Base-by-base conservation (phyloP, 2,797 vertebrate genomes). In the Enteromius trimaculatus region DNA sequence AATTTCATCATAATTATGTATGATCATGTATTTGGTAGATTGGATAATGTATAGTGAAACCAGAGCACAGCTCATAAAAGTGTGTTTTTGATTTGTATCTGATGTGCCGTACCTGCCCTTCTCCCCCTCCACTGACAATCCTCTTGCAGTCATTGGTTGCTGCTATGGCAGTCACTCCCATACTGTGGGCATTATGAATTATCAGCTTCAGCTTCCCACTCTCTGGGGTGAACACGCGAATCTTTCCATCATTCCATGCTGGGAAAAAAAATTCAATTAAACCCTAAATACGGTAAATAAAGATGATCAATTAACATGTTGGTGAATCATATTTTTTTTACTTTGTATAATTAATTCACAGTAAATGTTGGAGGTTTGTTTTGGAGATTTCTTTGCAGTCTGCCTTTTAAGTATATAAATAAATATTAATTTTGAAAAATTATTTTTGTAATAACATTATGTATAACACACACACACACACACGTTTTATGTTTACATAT, bases 211-310 rank as follows among this genome's bases (percentile, higher is more conserved):
- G 89, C 2, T 77, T 90, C 9, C 97, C 98, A 0, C 90, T 96
- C 89, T 96, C 95, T 0, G 96, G 96, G 1, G 90, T 92, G 69
- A 97, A 97, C 83, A 96, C 90, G 0, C 95, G 95, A 88, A 98
- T 98, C 81, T 94, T 96, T 11, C 95, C 95, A 0, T 98, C 97
- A 2, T 95, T 93, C 97, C 97, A 98, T 0, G 92, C 97, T 99
- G 34, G 19, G 60, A 62, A 66, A 21, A 49, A 62, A 21, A n/a
- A 39, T 39, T 17, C 13, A 69, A 51, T 55, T 65, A 29, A 65
- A 31, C 17, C 29, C 4, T 11, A 80, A 80, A 58, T 23, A 7
- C 21, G 66, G 31, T 66, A 55, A 74, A 77, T 39, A 11, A 1
- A 55, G 17, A 65, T 3, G 1, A 79, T 34, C 60, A 44, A 11